These are phyloP conservation scores for Cranoglanis bouderius DNA, from an alignment of 2,113 vertebrate species.

Conservation along the genomic window DNA sequence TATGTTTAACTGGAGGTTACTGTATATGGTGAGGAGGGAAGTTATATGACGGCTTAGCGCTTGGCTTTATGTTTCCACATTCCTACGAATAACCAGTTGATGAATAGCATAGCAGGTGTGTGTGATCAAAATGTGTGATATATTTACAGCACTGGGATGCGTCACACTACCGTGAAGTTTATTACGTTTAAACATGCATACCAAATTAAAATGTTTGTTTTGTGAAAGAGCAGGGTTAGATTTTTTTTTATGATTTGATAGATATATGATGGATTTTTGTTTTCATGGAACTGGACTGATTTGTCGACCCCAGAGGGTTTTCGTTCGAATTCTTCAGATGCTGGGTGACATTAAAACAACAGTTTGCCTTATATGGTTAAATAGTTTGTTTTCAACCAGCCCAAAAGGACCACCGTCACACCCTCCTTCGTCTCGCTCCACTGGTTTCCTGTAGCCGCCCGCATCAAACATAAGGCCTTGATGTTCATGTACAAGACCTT, in stretches of 20 bases:
- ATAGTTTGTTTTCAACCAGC: too few relatives aligned
- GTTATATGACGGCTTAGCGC: not conserved
- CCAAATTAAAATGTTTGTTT: not conserved
- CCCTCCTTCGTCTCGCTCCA: too few relatives aligned
- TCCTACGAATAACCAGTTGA: not conserved
- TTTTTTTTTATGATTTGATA: not conserved
- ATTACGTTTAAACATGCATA: not conserved
- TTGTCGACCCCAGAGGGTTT: not conserved
- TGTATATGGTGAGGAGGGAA: not conserved
- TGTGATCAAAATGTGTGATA: not conserved
- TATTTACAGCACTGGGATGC: not conserved
- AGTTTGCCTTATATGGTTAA: not conserved
- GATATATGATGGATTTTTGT: too few relatives aligned
- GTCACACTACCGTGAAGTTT: not conserved
- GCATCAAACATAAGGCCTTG: too few relatives aligned
- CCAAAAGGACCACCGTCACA: too few relatives aligned
- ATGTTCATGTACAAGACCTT: too few relatives aligned
- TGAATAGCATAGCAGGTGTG: not conserved
- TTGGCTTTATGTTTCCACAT: too few relatives aligned
- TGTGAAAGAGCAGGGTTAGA: not conserved
- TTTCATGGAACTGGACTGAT: not conserved
- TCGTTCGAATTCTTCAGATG: not conserved
- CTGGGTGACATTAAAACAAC: not conserved
- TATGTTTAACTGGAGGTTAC: not conserved
- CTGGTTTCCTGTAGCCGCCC: too few relatives aligned